Evolutionary conservation across 53 echinoderm and acorn worm species (phyloP).

Genomic region (Apostichopus leukothele): DNA sequence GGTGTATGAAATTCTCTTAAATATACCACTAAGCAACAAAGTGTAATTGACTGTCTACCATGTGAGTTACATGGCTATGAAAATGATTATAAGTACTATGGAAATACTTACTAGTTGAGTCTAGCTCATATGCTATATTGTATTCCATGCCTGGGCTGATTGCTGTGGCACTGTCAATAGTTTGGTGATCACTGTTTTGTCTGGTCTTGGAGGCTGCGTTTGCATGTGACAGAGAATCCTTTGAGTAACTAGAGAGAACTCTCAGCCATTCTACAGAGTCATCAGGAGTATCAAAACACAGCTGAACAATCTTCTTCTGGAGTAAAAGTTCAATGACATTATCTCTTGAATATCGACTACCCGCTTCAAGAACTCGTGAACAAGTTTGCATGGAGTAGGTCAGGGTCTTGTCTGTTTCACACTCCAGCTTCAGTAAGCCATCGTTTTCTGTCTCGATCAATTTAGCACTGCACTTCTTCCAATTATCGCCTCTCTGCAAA

Average conservation of each 20-base stretch:
- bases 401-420: background rate
- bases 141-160: constrained; percentile 22
- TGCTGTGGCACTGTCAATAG: background rate
- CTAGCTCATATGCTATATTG: constrained; percentile 34
- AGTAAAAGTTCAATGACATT: constrained; percentile 34
- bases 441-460: constrained; percentile 32
- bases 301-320: constrained; percentile 11
- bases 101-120: constrained; percentile 27
- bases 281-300: constrained; percentile 16
- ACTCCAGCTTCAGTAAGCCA: constrained; percentile 20
- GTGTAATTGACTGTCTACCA: too few species aligned
- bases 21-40: too few species aligned
- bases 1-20: too few species aligned
- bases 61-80: too few species aligned
- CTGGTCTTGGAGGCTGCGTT: background rate
- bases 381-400: constrained; percentile 8
- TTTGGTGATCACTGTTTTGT: background rate
- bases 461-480: constrained; percentile 37
- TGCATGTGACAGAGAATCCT: constrained; percentile 13
- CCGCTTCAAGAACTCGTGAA: constrained; percentile 15
- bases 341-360: constrained; percentile 15
- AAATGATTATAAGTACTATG: background rate
- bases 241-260: constrained; percentile 22
- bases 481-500: constrained; percentile 24
- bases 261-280: constrained; percentile 21